A percentile compares a stretch with the other conserved stretches of the same genome.
Evolutionary conservation across 2,888 invertebrate genomes (phyloP).

Genomic region (Lasius fuliginosus): DNA sequence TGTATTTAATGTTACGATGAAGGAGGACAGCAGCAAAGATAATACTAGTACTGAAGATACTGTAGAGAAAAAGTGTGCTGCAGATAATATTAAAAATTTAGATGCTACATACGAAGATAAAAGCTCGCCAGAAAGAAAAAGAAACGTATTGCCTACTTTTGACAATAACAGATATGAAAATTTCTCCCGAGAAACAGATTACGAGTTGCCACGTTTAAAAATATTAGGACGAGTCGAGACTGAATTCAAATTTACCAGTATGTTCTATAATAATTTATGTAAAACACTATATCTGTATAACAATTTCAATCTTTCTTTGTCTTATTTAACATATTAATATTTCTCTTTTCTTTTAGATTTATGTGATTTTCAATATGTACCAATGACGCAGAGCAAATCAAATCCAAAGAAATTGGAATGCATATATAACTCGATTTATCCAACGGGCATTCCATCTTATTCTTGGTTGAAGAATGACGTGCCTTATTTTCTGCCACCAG

Average conservation of each 20-base stretch:
- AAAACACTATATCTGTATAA: conserved; percentile 5
- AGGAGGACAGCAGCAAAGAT: conserved; percentile 7
- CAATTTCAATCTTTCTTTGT: background rate
- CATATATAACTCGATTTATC: conserved; percentile 89
- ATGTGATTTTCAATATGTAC: conserved; percentile 97
- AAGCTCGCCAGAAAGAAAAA: conserved; percentile 34
- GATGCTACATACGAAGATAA: conserved; percentile 23
- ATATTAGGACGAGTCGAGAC: conserved; percentile 89
- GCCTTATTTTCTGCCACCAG: conserved; percentile 92
- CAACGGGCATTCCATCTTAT: conserved; percentile 87
- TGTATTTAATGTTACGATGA: background rate
- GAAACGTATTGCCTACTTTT: conserved; percentile 70
- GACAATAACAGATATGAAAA: conserved; percentile 76
- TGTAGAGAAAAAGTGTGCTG: background rate
- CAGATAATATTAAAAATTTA: background rate
- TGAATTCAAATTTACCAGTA: conserved; percentile 90
- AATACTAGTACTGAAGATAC: background rate
- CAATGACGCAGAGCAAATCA: conserved; percentile 88
- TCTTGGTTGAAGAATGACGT: conserved; percentile 88
- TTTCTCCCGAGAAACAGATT: conserved; percentile 83
- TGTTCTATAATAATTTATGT: conserved; percentile 78
- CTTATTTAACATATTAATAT: background rate
- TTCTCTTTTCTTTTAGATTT: conserved; percentile 88
- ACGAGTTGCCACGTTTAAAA: conserved; percentile 85
- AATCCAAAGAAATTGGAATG: conserved; percentile 87